These are phyloP conservation scores for Euproctis similis DNA, from an alignment of 2,888 invertebrate genomes.

Conservation along the genomic window DNA sequence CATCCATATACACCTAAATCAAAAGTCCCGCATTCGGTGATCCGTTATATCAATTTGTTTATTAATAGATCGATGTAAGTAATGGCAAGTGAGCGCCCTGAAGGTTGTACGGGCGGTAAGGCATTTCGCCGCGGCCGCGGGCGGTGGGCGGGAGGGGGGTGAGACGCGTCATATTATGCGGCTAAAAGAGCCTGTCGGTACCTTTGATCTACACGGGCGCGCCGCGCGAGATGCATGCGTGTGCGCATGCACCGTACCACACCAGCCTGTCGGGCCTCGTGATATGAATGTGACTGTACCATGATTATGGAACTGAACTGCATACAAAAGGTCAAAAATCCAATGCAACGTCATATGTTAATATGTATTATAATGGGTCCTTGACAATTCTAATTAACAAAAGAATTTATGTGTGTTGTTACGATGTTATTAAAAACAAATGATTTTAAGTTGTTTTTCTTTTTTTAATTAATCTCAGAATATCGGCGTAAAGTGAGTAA, in stretches of 20 bases:
- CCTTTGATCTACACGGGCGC: constrained; percentile 67
- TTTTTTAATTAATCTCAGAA: too few relatives aligned
- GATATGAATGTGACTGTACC: constrained; percentile 75
- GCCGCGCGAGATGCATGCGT: constrained; percentile 42
- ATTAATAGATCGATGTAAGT: constrained; percentile 73
- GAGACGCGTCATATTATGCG: constrained; percentile 75
- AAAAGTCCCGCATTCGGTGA: constrained; percentile 41
- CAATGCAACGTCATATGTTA: constrained; percentile 43
- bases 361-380: constrained; percentile 40
- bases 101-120: constrained; percentile 33
- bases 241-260: constrained; percentile 51
- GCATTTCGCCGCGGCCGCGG: constrained; percentile 61
- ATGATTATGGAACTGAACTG: constrained; percentile 73
- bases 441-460: not conserved
- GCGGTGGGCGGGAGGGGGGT: constrained; percentile 48
- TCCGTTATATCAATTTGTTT: constrained; percentile 70
- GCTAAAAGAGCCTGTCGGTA: constrained; percentile 76
- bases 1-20: constrained; percentile 35
- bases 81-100: constrained; percentile 68
- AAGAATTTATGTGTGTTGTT: constrained; percentile 27
- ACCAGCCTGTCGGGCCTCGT: constrained; percentile 69
- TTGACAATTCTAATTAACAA: constrained; percentile 30
- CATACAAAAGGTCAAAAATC: constrained; percentile 64
- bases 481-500: too few relatives aligned
- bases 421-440: constrained; percentile 3